phyloP scores from a whole-genome alignment of 23 tunicate species.

The Trididemnum clinides region DNA sequence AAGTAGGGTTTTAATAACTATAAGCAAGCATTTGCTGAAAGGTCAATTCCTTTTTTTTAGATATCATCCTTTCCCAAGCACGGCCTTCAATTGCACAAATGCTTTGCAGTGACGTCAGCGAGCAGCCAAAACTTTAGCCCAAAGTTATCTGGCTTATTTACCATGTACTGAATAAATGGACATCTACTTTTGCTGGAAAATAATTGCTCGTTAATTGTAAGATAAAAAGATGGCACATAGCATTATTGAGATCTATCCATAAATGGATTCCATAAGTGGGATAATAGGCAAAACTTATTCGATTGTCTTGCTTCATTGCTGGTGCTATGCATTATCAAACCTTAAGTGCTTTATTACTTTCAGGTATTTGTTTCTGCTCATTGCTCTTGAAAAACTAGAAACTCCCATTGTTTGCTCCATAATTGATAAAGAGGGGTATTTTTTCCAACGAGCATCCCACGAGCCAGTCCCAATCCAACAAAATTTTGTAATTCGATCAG shows the following conservation, averaged over 20 bases:
- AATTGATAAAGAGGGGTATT: too few species aligned
- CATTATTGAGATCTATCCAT: not conserved
- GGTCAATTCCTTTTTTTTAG: not conserved
- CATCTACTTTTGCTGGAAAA: not conserved
- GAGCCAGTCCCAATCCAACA: too few species aligned
- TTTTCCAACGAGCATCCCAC: too few species aligned
- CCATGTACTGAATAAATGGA: not conserved
- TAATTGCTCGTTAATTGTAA: not conserved
- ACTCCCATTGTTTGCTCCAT: too few species aligned
- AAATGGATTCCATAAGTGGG: not conserved
- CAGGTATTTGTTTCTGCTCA: not conserved
- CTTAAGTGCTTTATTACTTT: not conserved
- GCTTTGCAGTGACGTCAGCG: not conserved
- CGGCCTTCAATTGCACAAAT: not conserved
- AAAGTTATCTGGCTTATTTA: not conserved
- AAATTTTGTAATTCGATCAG: too few species aligned
- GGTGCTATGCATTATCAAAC: not conserved
- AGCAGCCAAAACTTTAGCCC: not conserved
- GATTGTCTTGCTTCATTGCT: not conserved
- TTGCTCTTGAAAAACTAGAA: not conserved
- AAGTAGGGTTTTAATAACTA: not conserved
- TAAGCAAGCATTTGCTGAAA: not conserved
- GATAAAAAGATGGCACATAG: not conserved
- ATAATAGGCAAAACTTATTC: not conserved
- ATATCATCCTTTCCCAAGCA: not conserved